Evolutionary conservation across 2,113 vertebrate species (phyloP), one percentile per base, ranked within the genome.

Genomic region (Nipponia nippon): DNA sequence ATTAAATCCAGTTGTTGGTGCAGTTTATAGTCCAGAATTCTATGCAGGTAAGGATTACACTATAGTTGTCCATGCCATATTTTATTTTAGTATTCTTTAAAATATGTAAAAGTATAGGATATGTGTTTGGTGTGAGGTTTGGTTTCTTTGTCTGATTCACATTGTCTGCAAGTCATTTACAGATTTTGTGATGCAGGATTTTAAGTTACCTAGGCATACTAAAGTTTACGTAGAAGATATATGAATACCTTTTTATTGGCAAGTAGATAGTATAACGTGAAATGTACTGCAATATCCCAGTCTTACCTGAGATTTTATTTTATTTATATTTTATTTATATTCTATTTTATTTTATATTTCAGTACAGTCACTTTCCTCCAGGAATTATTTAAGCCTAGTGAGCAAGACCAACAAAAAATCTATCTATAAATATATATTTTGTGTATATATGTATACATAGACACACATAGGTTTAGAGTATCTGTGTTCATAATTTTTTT

Each of bases 21-120:
- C 99, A 82, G 99, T 99, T 97, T 99, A 99, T 98, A 99, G 99
- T 98, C 99, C 99, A 95, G 99, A 99, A 98, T 99, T 99, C 99
- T 99, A 99, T 99, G 99, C 99, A 99, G 99, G 99, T 99, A 98
- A 98, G 96, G 90, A 66, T 91, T 93, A 36, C 4, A 36, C 61
- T 76, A 17, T 93, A 81, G 65, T 94, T 42, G 50, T 79, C 52
- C 46, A 16, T 52, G 8, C 63, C 69, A 21, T 88, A 21, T 93
- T 83, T 69, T 36, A 65, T 95, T 93, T 81, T 47, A 69, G 9
- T 56, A 3, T 63, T 82, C 71, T 83, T 83, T 63, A 50, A 90
- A 89, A 69, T 10, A 6, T 80, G 16, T 46, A 27, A 38, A 94
- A 76, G 9, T 86, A 34, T 29, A 55, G 42, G 62, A 55, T 87